Conservation (phyloP, 53 echinoderm and acorn worm species). For the Actinopyga echinites region DNA sequence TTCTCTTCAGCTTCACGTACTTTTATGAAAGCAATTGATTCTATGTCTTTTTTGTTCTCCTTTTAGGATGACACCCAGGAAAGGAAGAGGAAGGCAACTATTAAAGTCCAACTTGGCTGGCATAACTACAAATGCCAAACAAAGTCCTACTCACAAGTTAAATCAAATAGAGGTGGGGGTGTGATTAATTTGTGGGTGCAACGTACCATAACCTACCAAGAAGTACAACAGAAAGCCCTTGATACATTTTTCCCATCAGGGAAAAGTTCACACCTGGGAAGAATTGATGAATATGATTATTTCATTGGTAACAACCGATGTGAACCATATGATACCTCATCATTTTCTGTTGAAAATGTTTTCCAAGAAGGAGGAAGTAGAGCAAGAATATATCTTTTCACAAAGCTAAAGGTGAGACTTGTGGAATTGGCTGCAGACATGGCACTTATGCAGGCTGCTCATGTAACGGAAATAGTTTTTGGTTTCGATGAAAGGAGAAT, state of each 20-base stretch:
- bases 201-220: neutral
- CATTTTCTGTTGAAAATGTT: neutral
- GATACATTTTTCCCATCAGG: neutral
- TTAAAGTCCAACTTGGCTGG: constrained; percentile 1
- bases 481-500: no score
- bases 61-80: neutral
- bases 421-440: neutral
- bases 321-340: neutral
- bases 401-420: constrained; percentile 3
- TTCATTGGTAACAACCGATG: neutral
- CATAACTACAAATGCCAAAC: neutral
- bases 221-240: neutral
- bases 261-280: neutral
- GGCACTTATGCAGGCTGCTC: no score
- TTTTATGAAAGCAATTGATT: neutral
- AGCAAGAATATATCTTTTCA: neutral
- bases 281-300: neutral
- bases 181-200: neutral
- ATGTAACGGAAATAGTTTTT: no score
- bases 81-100: neutral
- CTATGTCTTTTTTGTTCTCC: neutral
- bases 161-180: no score
- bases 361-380: neutral
- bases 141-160: no score
- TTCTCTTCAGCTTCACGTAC: no score